Evolutionary conservation across 2,797 vertebrate species (phyloP).

Genomic region (Mus caroli): DNA sequence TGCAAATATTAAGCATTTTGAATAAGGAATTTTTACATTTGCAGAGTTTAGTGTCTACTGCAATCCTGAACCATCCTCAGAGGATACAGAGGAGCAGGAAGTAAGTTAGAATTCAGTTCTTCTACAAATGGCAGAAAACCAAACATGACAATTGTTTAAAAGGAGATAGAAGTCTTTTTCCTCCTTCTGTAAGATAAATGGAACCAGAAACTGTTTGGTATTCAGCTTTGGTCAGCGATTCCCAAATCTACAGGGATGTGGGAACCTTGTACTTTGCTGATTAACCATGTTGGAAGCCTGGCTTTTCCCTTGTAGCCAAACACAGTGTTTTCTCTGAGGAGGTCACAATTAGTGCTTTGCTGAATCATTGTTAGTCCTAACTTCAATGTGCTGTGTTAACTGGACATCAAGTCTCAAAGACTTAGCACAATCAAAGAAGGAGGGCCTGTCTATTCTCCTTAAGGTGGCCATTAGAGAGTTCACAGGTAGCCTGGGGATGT

Average conservation of each 20-base stretch:
- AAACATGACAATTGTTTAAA: conserved; percentile 40
- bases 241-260: not conserved
- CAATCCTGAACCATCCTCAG: not conserved
- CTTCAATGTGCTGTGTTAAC: not conserved
- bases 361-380: not conserved
- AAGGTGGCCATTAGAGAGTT: not conserved
- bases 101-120: not conserved
- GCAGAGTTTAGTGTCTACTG: not conserved
- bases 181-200: not conserved
- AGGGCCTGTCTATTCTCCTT: not conserved
- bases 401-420: not conserved
- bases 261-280: not conserved
- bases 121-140: not conserved
- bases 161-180: not conserved
- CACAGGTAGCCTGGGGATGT: not conserved
- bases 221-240: not conserved
- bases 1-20: not conserved
- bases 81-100: not conserved
- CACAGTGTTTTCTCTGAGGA: not conserved
- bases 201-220: not conserved
- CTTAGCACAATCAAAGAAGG: not conserved
- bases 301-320: not conserved
- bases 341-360: not conserved
- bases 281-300: not conserved
- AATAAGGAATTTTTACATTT: too few relatives aligned